Evolutionary conservation across 2,113 vertebrate species (phyloP), one percentile per base, ranked within the genome.

Genomic region (Microcebus lehilahytsara): DNA sequence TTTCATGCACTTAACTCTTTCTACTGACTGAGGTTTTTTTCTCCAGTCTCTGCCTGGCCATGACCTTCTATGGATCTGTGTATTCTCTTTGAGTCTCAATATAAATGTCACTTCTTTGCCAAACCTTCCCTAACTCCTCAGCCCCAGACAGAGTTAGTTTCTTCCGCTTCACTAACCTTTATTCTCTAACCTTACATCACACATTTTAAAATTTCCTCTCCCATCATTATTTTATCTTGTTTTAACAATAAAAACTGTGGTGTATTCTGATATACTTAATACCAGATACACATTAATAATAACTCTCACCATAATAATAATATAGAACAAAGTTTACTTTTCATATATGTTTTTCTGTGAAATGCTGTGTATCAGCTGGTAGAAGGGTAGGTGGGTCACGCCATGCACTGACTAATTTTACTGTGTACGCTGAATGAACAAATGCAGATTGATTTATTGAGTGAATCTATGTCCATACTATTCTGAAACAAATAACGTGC

Each of bases 171-270:
- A 79, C 4, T 92, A 20, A 56, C 51, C 19, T 72, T 27, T 79
- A 49, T 78, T 85, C 53, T 94, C 22, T 71, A 22, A 56, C 40
- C 13, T 77, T 67, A 74, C 9, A 69, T 46, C n/a, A 75, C 9
- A 14, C 16, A 87, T 66, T 66, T 96, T 91, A 78, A 78, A 74
- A 91, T 69, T 60, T 84, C 46, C 34, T 91, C 30, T 95, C 30
- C 27, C 20, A 13, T 40, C 40, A 60, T 86, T 22, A 95, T 85
- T 60, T 85, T 40, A 64, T 23, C 16, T 53, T 85, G 80, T 85
- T 66, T 88, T 85, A 75, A 64, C 5, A 75, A 93, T 62, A 40
- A 0, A 60, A 78, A 46, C n/a, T 58, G 11, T 66, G 9, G 3
- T 25, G 40, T 69, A 62, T 71, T 17, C 20, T 89, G 25, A 5